Conservation (phyloP, 2,113 vertebrate genomes). For the Cacatua alba region DNA sequence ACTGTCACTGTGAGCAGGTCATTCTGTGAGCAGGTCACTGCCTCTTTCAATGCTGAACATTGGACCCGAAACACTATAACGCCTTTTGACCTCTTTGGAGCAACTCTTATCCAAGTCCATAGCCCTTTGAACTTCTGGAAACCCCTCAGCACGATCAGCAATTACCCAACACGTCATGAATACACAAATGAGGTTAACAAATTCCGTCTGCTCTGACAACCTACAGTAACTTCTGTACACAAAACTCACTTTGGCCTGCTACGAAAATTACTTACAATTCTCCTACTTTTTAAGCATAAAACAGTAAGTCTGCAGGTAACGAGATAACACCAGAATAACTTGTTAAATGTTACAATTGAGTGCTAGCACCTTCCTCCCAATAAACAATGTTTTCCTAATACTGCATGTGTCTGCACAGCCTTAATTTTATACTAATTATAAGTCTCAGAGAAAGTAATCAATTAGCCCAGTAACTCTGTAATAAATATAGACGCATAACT, state of each 20-base stretch:
- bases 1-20: background rate
- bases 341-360: background rate
- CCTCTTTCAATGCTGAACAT: background rate
- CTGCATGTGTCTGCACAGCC: background rate
- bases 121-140: constrained; percentile 21
- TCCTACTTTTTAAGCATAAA: background rate
- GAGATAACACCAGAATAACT: background rate
- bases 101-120: background rate
- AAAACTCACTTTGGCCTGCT: background rate
- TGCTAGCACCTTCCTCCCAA: background rate
- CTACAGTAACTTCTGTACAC: background rate
- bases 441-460: background rate
- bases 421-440: background rate
- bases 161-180: background rate
- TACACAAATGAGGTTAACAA: background rate
- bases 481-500: background rate
- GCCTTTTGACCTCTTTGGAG: background rate
- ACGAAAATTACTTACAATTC: background rate
- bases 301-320: background rate
- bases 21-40: background rate
- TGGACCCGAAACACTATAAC: background rate
- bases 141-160: background rate
- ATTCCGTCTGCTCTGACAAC: background rate
- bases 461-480: background rate
- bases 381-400: background rate